Evolutionary conservation across 2,797 vertebrate species (phyloP).

Genomic region (Miichthys miiuy): DNA sequence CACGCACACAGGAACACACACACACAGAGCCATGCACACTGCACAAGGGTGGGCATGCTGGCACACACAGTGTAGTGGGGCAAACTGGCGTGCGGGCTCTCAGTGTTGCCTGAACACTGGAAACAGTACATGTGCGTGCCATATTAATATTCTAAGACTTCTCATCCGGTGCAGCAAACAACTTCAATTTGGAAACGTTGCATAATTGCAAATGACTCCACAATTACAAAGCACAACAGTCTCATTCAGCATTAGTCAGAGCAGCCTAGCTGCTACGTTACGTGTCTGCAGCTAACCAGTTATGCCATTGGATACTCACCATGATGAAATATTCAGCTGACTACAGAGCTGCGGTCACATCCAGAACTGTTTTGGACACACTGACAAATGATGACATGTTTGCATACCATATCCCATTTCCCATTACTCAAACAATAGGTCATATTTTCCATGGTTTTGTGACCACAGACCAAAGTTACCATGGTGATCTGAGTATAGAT

Average conservation of each 20-base stretch:
- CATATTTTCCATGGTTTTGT: not conserved
- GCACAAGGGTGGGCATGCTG: conserved; percentile 57
- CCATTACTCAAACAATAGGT: not conserved
- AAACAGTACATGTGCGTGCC: conserved; percentile 19
- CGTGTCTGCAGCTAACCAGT: conserved; percentile 19
- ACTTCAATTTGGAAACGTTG: conserved; percentile 22
- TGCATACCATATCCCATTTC: not conserved
- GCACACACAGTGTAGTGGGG: conserved; percentile 26
- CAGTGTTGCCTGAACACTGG: conserved; percentile 41
- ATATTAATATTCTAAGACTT: conserved; percentile 47
- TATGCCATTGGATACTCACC: conserved; percentile 9
- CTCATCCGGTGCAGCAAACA: conserved; percentile 35
- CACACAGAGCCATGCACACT: conserved; percentile 9
- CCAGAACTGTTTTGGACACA: not conserved
- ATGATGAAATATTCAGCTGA: conserved; percentile 28
- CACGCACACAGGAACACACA: conserved; percentile 25
- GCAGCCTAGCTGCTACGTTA: conserved; percentile 1
- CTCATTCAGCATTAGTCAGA: conserved; percentile 14
- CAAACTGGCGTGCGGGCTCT: conserved; percentile 7
- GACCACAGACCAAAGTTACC: not conserved
- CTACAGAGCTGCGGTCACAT: not conserved
- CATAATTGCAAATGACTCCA: conserved; percentile 44
- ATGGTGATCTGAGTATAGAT: not conserved
- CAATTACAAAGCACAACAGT: conserved; percentile 25
- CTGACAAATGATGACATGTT: conserved; percentile 6